Evolutionary conservation across 2,797 vertebrate species (phyloP), one percentile per base, ranked within the genome.

Genomic region (Tokudaia tokunoshimensis): DNA sequence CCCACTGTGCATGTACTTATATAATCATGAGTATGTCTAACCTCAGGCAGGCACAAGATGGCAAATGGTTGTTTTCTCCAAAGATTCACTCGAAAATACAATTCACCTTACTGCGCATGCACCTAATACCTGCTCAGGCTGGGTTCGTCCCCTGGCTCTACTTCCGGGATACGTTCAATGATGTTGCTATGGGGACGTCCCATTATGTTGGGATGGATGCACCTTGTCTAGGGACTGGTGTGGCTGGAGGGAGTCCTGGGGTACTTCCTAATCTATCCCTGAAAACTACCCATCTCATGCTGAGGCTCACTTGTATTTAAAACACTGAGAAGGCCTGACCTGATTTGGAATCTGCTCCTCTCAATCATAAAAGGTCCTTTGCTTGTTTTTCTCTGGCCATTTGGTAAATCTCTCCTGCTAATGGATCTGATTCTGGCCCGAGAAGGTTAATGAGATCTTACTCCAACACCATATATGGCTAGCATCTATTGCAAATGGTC

Each of bases 401-500:
- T 83, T 59, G 19, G 7, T 44, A 83, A 63, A 41, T 31, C 24
- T 83, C 81, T 26, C 44, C 44, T 83, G 37, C 59, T 5, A 81
- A 41, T 5, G 50, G 34, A 83, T 14, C 0, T 26, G 65, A 47
- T 26, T 52, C 10, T 91, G 41, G 12, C 17, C 22, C 0, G 11
- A 59, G 11, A 13, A 12, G 22, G 17, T 59, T 24, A 79, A 34
- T 22, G 79, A 37, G 20, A 24, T 3, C 4, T 14, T 75, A 10
- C 0, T 7, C 83, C 29, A 31, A 13, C 24, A 52, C 14, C 20
- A 61, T 5, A 1, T 20, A 15, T 31, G 34, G 41, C 41, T 13
- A 8, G 52, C 0, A 0, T 82, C 31, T 85, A n/a, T n/a, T 70
- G 14, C 0, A 26, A 89, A 44, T 15, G 24, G 3, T 83, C 11